A percentile compares a stretch with the other conserved stretches of the same genome.
phyloP scores from a whole-genome alignment of 2,888 invertebrate genomes.

The Apamea sordens region DNA sequence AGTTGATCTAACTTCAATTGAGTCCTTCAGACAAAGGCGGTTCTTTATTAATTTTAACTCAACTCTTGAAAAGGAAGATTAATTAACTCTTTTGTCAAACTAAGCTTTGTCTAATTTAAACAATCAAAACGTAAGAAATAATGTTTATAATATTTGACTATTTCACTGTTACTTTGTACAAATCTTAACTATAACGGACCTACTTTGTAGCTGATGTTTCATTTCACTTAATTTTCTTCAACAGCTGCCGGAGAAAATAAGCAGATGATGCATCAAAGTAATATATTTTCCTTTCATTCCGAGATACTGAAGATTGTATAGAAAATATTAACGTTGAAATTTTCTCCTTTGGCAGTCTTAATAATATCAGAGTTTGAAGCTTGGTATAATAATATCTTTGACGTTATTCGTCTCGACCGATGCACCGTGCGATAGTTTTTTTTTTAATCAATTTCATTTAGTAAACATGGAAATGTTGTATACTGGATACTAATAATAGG shows the following conservation, averaged over 20 bases:
- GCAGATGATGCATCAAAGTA: slow-evolving; percentile 55
- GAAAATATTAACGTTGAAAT: slow-evolving; percentile 52
- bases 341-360: slow-evolving; percentile 51
- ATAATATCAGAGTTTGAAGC: slow-evolving; percentile 50
- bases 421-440: slow-evolving; percentile 8
- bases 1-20: slow-evolving; percentile 33
- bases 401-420: slow-evolving; percentile 30
- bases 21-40: slow-evolving; percentile 11
- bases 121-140: neutral
- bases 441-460: neutral
- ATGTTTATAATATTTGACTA: neutral
- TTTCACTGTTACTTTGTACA: too few species aligned
- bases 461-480: neutral
- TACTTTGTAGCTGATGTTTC: slow-evolving; percentile 12
- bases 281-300: slow-evolving; percentile 56
- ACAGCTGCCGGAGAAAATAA: slow-evolving; percentile 46
- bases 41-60: slow-evolving; percentile 34
- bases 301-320: slow-evolving; percentile 45
- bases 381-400: slow-evolving; percentile 54
- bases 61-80: slow-evolving; percentile 29
- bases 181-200: neutral
- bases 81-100: slow-evolving; percentile 28
- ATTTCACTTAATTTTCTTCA: slow-evolving; percentile 42
- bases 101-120: slow-evolving; percentile 25
- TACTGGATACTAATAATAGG: neutral